Base-by-base conservation (phyloP, 2,797 vertebrate species). In the Thalassophryne amazonica region DNA sequence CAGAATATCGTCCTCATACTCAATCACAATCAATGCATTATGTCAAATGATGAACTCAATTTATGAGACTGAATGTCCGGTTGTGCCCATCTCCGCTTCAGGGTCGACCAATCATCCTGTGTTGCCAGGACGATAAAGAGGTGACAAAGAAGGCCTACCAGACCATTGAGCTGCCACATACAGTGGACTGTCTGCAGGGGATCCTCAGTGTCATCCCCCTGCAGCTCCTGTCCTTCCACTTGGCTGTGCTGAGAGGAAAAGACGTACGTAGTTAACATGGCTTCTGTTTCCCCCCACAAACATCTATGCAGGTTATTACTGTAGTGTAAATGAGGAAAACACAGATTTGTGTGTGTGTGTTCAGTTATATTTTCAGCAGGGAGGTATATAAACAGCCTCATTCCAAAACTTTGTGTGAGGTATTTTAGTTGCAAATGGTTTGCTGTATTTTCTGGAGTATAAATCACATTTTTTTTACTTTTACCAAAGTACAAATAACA, bases 161-260 rank as follows among this genome's bases (percentile, higher is more conserved):
- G 83, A 92, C 93, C 7, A 93, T 98, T 3, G 92, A 94, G 64
- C 88, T 98, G 59, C 96, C 96, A n/a, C 93, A 93, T 1, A 95
- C 92, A 0, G 96, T 98, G 47, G 95, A 98, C 84, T 98, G 95
- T 62, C 91, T 98, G 58, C 96, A 98, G 89, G 95, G 94, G 55
- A 84, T 98, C 79, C 88, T 98, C 64, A 94, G 91, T 2, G 95
- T 98, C 73, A 93, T 98, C 62, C 95, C 94, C 1, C 88, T 98
- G 32, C 95, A 98, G 82, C 86, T 98, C 36, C 69, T 98, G 33
- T 98, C 96, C 3, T 98, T 98, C 83, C 96, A 98, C 87, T 87
- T 98, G 84, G 96, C 96, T 10, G 95, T 97, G 33, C 90, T 96
- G 72, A 86, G 96, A 76, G 95, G 95, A 89, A 97, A 89, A 13